Base-by-base conservation (phyloP, 2,113 vertebrate genomes). In the Rhinoptilus africanus region DNA sequence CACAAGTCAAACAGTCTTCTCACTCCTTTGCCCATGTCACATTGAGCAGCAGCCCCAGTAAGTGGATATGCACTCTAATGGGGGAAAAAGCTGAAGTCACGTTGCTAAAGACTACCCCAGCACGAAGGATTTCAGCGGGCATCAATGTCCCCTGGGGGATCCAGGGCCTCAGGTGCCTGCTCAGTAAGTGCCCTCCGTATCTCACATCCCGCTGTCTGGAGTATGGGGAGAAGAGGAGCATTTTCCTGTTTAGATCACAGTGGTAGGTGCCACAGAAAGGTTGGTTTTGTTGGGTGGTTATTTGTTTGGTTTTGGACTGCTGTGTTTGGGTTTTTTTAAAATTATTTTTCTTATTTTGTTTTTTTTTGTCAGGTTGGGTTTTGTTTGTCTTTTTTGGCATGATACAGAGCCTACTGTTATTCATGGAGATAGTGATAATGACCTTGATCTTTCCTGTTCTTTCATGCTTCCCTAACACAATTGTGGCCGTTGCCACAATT, bases 131-230 rank as follows among this genome's bases (percentile, higher is more conserved):
- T 23, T 3, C 22, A 56, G 37, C 34, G 30, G 19, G 5, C 13
- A 63, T 3, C 0, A 0, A 4, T 9, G 28, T 32, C 26, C 13
- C 37, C 12, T 13, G 9, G 8, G 32, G 7, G 11, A 43, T 53
- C 9, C 28, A 12, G 50, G 14, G 8, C 47, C 39, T 48, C 32
- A n/a, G 13, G 4, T n/a, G 15, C 34, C 43, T 68, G 37, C 9
- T 54, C n/a, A 4, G 0, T 14, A 47, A 50, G 10, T 19, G 35
- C 17, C 5, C 10, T 32, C 57, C 7, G 1, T 32, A 21, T 12
- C 32, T 63, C 43, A 53, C 45, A 28, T 27, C 12, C 5, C 18
- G 5, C 5, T 41, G 15, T n/a, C 3, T 3, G 1, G n/a, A 47
- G 13, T 5, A 0, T n/a, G n/a, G 7, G 8, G 11, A 45, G 32